Evolutionary conservation across 2,113 vertebrate species (phyloP), one percentile per base, ranked within the genome.

Genomic region (Lepus europaeus): DNA sequence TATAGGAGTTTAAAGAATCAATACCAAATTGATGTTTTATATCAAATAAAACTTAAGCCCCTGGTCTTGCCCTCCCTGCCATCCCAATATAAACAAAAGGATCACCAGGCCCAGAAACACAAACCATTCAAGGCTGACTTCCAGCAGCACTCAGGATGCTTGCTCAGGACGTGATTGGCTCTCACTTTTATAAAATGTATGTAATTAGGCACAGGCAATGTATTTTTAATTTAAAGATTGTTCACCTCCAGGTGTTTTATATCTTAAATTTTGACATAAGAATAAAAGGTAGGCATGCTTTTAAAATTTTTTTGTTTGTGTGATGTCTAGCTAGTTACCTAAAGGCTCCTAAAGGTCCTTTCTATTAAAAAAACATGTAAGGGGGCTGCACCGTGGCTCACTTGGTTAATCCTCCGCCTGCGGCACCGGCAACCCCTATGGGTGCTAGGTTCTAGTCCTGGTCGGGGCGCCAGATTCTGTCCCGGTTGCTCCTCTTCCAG

Each of bases 11-110:
- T 94, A 12, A 87, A 79, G 77, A 92, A 95, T 96, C 89, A 90
- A 88, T 95, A 94, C 80, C 91, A 95, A 95, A 92, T 95, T 95
- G 93, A 93, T 95, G 81, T 96, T 93, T 93, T 92, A 88, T 95
- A 95, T 74, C n/a, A 89, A 94, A 83, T 89, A 87, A 97, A 79
- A 85, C 77, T 56, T 91, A 78, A 85, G 64, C 73, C 31, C 45
- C 80, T 78, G 63, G 80, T 83, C 51, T 39, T 91, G 68, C 84
- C 51, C 64, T 94, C 61, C 20, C 27, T 17, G 61, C 51, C 51
- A 73, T 96, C n/a, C 76, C 81, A 76, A 29, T 74, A 87, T 74
- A 97, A 88, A 80, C 84, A 94, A 96, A 96, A 66, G 84, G 93
- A 94, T 96, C 77, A 78, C 8, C 94, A 94, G 56, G 69, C 69